Evolutionary conservation across 2,113 vertebrate species (phyloP), one percentile per base, ranked within the genome.

Genomic region (Prionailurus bengalensis): DNA sequence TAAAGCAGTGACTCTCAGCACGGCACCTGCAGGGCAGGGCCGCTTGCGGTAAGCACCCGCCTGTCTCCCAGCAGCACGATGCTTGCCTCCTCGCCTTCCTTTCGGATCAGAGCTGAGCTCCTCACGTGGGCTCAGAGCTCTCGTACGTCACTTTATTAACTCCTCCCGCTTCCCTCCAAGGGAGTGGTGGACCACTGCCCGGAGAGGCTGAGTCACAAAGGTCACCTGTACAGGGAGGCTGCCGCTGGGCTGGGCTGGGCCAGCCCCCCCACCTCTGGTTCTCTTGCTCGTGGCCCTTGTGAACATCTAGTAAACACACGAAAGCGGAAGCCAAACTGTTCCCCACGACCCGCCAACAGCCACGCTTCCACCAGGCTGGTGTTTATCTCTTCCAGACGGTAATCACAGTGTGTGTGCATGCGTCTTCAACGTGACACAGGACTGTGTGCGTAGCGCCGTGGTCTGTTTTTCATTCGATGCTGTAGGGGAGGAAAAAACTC

Each of bases 51-150:
- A 6, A 19, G 14, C 6, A 10, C 9, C 10, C 53, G 3, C 33
- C 42, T 1, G 36, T 23, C 21, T 53, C 16, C 5, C 0, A 6
- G 17, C 7, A 2, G 9, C 13, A 23, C 29, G 21, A 65, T 7
- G 23, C 33, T n/a, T 7, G 33, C 0, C 1, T 63, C 45, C 55
- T 33, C 31, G 71, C 51, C 15, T 51, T 51, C 31, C 11, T 21
- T 36, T 4, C 48, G 39, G 45, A 33, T 2, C 14, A 27, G 10
- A 17, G 36, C 61, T 7, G n/a, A 39, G n/a, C 5, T 65, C n/a
- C 31, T 1, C 8, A 16, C 6, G 4, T 2, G 9, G 0, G 12
- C 61, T 68, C 4, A 15, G 15, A 0, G 0, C 10, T 55, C 7
- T 1, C 0, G 0, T 0, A 9, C 0, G 3, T 31, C 53, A 0